Conservation (phyloP, 2,888 invertebrate genomes). For the Hypolimnas misippus region DNA sequence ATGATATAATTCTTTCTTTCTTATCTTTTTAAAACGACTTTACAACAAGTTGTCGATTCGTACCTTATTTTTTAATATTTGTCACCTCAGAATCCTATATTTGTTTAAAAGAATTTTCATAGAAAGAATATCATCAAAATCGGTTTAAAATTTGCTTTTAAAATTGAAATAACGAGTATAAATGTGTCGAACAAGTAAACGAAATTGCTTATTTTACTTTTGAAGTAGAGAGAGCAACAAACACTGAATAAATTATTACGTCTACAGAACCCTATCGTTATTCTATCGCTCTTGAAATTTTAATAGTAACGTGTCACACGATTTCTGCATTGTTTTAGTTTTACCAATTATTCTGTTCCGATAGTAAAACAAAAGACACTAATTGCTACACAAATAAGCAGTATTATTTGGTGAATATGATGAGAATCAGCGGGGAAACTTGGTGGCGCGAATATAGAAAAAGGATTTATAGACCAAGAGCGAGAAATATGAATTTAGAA, state of each 20-base stretch:
- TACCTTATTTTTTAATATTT: too few species aligned
- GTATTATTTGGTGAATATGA: conserved; percentile 22
- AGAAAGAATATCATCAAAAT: too few species aligned
- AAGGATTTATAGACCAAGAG: conserved; percentile 34
- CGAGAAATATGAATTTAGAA: conserved; percentile 52
- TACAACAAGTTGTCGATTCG: too few species aligned
- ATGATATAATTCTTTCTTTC: too few species aligned
- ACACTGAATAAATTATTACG: too few species aligned
- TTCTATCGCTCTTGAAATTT: not conserved
- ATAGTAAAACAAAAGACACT: not conserved
- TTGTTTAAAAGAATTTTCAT: too few species aligned
- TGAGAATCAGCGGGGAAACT: conserved; percentile 23
- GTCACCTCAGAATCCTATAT: too few species aligned
- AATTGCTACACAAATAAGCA: not conserved
- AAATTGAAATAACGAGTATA: too few species aligned
- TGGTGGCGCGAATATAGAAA: conserved; percentile 56
- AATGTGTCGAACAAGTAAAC: too few species aligned
- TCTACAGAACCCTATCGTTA: not conserved
- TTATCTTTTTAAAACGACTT: too few species aligned
- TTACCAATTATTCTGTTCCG: not conserved
- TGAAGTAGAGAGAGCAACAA: not conserved
- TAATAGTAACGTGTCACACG: conserved; percentile 3
- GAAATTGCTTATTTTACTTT: too few species aligned
- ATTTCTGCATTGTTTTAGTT: not conserved
- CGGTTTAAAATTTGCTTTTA: too few species aligned